phyloP scores from a whole-genome alignment of 2,888 invertebrate species.

The Barypeithes pellucidus region DNA sequence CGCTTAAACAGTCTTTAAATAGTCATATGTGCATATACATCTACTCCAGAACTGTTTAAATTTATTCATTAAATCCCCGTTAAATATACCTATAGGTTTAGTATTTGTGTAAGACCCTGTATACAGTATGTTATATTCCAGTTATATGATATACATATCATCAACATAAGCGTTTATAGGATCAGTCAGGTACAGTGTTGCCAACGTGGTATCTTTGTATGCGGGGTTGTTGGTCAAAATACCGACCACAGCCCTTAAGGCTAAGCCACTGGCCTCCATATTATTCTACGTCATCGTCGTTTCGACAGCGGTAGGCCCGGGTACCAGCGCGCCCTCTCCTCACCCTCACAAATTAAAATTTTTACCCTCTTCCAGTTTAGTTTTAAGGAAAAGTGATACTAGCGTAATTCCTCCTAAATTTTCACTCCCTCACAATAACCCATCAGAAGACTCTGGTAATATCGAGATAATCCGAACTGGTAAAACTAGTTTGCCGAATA shows the following conservation, averaged over 20 bases:
- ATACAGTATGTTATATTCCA: constrained; percentile 23
- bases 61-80: background rate
- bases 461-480: constrained; percentile 10
- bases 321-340: constrained; percentile 27
- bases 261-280: constrained; percentile 49
- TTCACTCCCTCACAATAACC: constrained; percentile 3
- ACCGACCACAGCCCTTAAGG: constrained; percentile 53
- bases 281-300: constrained; percentile 48
- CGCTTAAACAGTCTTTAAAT: constrained; percentile 30
- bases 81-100: constrained; percentile 1
- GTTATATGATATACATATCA: constrained; percentile 33
- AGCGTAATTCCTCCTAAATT: constrained; percentile 39
- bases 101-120: background rate
- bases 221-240: constrained; percentile 53
- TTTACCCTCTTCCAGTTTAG: constrained; percentile 51
- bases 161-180: constrained; percentile 16
- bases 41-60: background rate
- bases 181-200: constrained; percentile 4
- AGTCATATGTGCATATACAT: background rate
- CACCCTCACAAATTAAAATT: constrained; percentile 45
- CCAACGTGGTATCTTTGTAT: constrained; percentile 48
- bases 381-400: constrained; percentile 55
- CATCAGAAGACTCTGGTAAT: background rate
- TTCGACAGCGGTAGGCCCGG: constrained; percentile 43
- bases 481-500: constrained; percentile 15